phyloP scores from a whole-genome alignment of 2,797 vertebrate genomes.

The Onychomys arenicola region DNA sequence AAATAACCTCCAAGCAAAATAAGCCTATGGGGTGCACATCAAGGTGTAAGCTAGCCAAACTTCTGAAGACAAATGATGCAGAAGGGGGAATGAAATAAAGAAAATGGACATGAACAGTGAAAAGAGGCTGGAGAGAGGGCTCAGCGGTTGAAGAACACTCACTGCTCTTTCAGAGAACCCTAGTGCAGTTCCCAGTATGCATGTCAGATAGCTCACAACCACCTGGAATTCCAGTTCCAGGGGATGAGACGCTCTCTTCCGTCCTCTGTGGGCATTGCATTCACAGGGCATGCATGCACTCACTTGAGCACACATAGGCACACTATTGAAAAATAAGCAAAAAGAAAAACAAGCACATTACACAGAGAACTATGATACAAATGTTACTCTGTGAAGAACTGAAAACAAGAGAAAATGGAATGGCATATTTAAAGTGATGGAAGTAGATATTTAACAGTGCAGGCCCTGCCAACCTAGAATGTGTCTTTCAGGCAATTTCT shows the following conservation, averaged over 20 bases:
- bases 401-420: not conserved
- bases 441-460: not conserved
- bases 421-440: not conserved
- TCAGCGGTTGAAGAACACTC: not conserved
- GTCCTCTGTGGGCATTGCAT: not conserved
- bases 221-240: not conserved
- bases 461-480: not conserved
- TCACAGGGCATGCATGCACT: not conserved
- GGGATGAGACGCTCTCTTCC: not conserved
- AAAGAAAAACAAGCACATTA: not conserved
- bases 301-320: not conserved
- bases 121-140: not conserved
- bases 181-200: not conserved
- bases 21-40: not conserved
- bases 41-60: not conserved
- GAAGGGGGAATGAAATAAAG: not conserved
- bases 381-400: not conserved
- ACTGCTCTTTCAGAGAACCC: not conserved
- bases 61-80: not conserved
- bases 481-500: not conserved
- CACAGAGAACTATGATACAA: not conserved
- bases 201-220: not conserved
- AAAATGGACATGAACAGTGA: not conserved
- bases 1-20: not conserved
- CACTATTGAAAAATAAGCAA: not conserved